Evolutionary conservation across 2,797 vertebrate species (phyloP), one percentile per base, ranked within the genome.

Genomic region (Trachops cirrhosus): DNA sequence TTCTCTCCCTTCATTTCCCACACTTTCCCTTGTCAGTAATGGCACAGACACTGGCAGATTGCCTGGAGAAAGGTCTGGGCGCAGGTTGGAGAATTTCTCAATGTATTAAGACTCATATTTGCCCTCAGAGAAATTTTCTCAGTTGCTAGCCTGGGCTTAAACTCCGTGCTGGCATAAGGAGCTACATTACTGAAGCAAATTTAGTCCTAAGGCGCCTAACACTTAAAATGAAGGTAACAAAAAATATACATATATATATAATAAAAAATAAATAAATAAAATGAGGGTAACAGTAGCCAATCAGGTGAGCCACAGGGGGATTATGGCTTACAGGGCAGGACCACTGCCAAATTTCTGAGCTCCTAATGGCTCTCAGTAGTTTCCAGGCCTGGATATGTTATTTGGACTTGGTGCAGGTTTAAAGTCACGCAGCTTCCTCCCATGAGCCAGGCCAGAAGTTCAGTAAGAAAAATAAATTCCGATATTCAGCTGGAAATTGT

Each of bases 81-180:
- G 3, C 34, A 78, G 54, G 39, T 78, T 68, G 54, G 19, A 73
- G 54, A 26, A 50, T 82, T 86, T 92, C 44, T 92, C 57, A 34
- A 15, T 80, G 62, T 74, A 78, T 48, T 50, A 67, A n/a, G 67
- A 68, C 50, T 90, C 78, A 4, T 41, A 32, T 48, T 71, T 95
- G 62, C 70, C 85, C 80, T 67, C 44, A 50, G 93, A 67, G 37
- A 44, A 77, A 68, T 90, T 82, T 92, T 89, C 80, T 92, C 26
- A n/a, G 59, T 93, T 87, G 70, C 86, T 75, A 79, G 41, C 16
- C 52, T 78, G 41, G 59, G 41, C 14, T 44, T 50, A 26, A 34
- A 29, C 44, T 91, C 34, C 1, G 3, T 48, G 15, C 34, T 91
- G n/a, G 37, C 41, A 78, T 67, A 77, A 77, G 89, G 21, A 73